A percentile compares a stretch with the other conserved stretches of the same genome.
phyloP scores from a whole-genome alignment of 2,113 vertebrate genomes.

The Otus sunia region DNA sequence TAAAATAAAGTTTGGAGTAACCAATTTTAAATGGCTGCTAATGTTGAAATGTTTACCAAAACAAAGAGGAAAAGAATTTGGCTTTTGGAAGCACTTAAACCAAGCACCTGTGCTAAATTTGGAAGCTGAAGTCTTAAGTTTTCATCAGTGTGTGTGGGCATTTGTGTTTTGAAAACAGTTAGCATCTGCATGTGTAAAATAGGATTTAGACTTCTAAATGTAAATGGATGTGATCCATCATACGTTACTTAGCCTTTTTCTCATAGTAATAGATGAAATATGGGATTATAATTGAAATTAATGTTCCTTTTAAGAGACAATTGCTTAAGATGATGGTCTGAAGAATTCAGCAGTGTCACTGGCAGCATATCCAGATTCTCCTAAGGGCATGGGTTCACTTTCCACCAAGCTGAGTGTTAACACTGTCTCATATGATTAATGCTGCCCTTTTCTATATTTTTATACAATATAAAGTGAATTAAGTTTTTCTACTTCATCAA shows the following conservation, averaged over 20 bases:
- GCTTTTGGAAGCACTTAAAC: neutral
- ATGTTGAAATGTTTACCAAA: neutral
- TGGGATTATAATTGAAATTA: neutral
- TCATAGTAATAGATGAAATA: neutral
- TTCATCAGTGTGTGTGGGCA: neutral
- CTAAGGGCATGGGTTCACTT: neutral
- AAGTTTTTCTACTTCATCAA: neutral
- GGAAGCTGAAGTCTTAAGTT: neutral
- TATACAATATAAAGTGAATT: neutral
- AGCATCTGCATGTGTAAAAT: neutral
- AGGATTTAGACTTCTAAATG: neutral
- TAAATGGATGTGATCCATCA: neutral
- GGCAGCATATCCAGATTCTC: neutral
- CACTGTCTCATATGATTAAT: neutral
- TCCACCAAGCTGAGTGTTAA: neutral
- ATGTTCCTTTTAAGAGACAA: neutral
- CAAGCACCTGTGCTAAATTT: neutral
- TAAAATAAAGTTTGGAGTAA: neutral
- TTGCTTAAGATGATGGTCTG: neutral
- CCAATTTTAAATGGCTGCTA: neutral
- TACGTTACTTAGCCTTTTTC: neutral
- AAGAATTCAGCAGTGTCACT: neutral
- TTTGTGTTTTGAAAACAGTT: neutral
- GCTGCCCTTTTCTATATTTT: neutral
- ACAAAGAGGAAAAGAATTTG: neutral